Evolutionary conservation across 2,888 invertebrate species (phyloP), one percentile per base, ranked within the genome.

Genomic region (Eupithecia dodoneata): DNA sequence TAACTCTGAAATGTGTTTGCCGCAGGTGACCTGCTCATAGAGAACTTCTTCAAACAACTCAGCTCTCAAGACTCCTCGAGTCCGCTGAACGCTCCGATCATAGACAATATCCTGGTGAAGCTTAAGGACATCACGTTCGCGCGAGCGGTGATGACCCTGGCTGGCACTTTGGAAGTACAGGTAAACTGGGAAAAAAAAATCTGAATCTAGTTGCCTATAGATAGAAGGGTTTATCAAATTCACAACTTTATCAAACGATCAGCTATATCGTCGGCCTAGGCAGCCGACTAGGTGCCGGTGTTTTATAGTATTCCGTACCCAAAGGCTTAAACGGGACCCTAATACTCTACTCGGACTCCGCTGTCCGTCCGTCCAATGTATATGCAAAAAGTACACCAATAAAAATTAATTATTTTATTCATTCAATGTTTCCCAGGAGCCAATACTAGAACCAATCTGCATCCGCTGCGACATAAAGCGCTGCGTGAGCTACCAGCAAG

Each of bases 41-140:
- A 97, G 88, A 98, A 98, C 88, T 97, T 97, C 92, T 97, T 98
- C 92, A 97, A 97, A 85, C 96, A 96, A 79, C 87, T 95, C 69
- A 90, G 86, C 59, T 81, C 85, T 74, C 91, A 85, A n/a, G 93
- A 87, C 73, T 90, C 85, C n/a, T 87, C 81, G 76, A 91, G 88
- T 73, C 92, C 92, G 0, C 91, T 93, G 45, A 94, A 94, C 75
- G 91, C 87, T 49, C 95, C 95, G 4, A 94, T 96, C 44, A 95
- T 97, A 15, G 97, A 97, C 89, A 97, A 97, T 85, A 96, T 97
- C 78, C 90, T 97, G 72, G 89, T 97, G 55, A 97, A 97, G 86
- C 92, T 97, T 52, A 96, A 96, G 80, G 96, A 96, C 59, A 93
- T 97, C 74, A 97, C 97, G 42, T 91, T 98, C 41, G 96, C 96